Base-by-base conservation (phyloP, 2,797 vertebrate species). In the Hephaestus fuliginosus region DNA sequence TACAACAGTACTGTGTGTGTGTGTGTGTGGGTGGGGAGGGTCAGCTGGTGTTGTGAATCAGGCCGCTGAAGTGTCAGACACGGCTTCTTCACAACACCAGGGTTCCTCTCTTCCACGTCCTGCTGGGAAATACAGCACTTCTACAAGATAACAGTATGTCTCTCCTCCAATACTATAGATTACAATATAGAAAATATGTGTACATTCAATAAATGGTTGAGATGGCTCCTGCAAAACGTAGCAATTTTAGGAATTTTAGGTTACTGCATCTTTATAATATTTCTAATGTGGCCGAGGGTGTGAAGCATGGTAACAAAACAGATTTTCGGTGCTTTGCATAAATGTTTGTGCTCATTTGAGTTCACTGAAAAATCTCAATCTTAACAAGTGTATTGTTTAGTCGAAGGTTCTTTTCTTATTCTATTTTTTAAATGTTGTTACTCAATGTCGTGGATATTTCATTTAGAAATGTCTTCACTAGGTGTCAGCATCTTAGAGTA, bases 1-100 rank as follows among this genome's bases (percentile, higher is more conserved):
- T 22, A 28, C 36, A 30, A 22, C 44, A 48, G 25, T 5, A 14
- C 44, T 25, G 25, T 25, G 25, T 46, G 78, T 70, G 25, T 46
- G 78, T 70, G 65, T 22, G 66, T 61, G 64, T n/a, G 43, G 97
- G 97, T 97, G 94, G 62, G 43, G 97, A 93, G 96, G 95, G 96
- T 96, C 97, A 99, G 98, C 98, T 99, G 98, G 98, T 99, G 98
- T 99, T 99, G 98, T 99, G 98, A 99, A 99, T 99, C 97, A 99
- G 98, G 97, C 98, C 98, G 98, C 94, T 94, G 86, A 94, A 95
- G 89, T 93, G 95, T 86, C 84, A 94, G 95, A 92, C 95, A 95
- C 97, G 97, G 97, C 98, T 99, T 97, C 96, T 99, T 99, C 98
- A 97, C 96, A 99, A 99, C 97, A 97, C 97, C 98, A 99, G 98